These are phyloP conservation scores for Julus scanicus DNA, from an alignment of 2,888 invertebrate species.

Conservation along the genomic window DNA sequence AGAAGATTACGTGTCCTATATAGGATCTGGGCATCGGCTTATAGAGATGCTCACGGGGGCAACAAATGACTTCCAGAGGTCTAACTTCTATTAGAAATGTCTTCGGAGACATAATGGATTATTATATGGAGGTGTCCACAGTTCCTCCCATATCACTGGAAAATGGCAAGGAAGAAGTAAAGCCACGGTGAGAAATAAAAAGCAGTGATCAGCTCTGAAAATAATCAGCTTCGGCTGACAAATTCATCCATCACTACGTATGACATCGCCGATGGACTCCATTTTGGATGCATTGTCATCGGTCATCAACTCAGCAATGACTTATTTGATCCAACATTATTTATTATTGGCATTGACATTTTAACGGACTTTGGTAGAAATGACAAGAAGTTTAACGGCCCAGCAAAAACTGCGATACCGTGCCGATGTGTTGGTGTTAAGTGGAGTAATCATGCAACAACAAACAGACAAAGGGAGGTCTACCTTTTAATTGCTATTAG, in stretches of 20 bases:
- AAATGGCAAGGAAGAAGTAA: neutral
- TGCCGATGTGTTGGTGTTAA: too few relatives aligned
- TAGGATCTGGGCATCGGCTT: neutral
- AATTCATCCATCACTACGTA: neutral
- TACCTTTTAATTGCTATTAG: too few relatives aligned
- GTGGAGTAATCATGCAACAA: too few relatives aligned
- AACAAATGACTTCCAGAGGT: conserved; percentile 12
- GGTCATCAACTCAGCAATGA: neutral
- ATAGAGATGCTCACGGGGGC: neutral
- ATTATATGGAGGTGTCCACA: neutral
- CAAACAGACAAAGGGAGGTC: too few relatives aligned
- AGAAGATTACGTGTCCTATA: neutral
- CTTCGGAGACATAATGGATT: conserved; percentile 36
- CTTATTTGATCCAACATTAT: neutral
- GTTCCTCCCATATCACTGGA: neutral
- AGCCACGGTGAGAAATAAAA: neutral
- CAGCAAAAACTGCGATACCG: too few relatives aligned
- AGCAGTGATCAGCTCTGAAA: neutral
- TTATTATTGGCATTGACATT: too few relatives aligned
- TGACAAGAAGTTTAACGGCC: too few relatives aligned
- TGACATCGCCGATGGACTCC: neutral
- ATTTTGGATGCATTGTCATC: neutral
- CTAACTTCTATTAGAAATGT: neutral
- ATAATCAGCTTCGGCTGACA: conserved; percentile 6
- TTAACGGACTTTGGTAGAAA: too few relatives aligned